Percentiles rank a stretch among this genome's conserved stretches.
Evolutionary conservation across 2,888 invertebrate species (phyloP).

Genomic region (Eugnorisma glareosa): DNA sequence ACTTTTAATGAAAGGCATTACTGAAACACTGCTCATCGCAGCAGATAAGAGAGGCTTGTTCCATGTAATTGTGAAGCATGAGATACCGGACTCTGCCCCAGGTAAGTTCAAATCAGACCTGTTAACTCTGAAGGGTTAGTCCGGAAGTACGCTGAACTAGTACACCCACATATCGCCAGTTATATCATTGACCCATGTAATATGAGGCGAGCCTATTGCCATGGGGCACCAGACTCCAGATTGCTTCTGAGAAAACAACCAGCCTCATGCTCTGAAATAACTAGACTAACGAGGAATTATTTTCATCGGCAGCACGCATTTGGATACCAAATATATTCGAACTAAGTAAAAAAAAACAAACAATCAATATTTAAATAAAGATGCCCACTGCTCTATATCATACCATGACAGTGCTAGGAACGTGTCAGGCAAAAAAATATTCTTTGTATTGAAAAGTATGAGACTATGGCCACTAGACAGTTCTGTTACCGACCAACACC

Average conservation of each 20-base stretch:
- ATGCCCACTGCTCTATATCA: neutral
- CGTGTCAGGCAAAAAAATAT: neutral
- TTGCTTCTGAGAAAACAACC: neutral
- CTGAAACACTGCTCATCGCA: constrained; percentile 76
- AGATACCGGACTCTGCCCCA: constrained; percentile 65
- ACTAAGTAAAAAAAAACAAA: neutral
- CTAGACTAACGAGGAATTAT: neutral
- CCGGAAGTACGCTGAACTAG: no score
- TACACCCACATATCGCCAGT: no score
- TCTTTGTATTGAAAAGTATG: neutral
- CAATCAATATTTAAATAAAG: neutral
- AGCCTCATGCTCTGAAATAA: neutral
- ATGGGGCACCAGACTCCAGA: neutral
- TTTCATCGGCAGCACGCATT: neutral
- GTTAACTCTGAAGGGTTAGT: neutral
- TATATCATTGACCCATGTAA: neutral
- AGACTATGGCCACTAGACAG: neutral
- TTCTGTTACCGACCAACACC: neutral
- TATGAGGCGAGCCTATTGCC: neutral
- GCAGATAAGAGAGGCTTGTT: constrained; percentile 78
- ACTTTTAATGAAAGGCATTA: constrained; percentile 70
- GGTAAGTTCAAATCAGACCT: constrained; percentile 62
- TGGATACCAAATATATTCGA: no score
- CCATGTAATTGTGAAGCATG: constrained; percentile 67
- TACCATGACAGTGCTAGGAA: neutral